Evolutionary conservation across 2,888 invertebrate genomes (phyloP).

Genomic region (Nomada goodeniana): DNA sequence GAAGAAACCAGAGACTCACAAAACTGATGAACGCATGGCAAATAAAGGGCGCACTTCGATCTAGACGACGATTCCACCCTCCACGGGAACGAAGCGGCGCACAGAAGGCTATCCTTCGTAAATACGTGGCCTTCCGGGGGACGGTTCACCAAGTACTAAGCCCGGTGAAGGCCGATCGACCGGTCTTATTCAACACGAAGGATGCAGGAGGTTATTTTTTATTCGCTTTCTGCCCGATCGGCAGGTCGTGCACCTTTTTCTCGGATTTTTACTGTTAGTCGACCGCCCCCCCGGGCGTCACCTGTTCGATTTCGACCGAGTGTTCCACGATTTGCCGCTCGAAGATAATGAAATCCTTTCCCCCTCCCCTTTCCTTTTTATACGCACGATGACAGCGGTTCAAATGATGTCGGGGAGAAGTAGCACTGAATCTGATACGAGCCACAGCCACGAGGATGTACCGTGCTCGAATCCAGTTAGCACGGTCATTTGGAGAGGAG

Average conservation of each 20-base stretch:
- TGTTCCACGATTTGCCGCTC: conserved; percentile 23
- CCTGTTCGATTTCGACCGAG: conserved; percentile 60
- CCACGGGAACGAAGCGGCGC: not conserved
- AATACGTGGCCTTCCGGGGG: conserved; percentile 67
- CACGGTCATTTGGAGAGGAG: conserved; percentile 15
- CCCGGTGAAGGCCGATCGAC: conserved; percentile 71
- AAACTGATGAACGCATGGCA: conserved; percentile 25
- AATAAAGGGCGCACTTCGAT: not conserved
- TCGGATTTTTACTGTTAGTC: conserved; percentile 77
- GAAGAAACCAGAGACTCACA: conserved; percentile 39
- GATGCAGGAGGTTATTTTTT: conserved; percentile 59
- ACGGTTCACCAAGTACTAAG: conserved; percentile 78
- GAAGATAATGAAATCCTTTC: conserved; percentile 5
- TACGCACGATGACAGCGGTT: not conserved
- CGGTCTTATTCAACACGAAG: conserved; percentile 75
- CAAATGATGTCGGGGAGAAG: not conserved
- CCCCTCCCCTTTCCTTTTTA: not conserved
- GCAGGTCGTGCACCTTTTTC: conserved; percentile 57
- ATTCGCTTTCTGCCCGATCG: conserved; percentile 54
- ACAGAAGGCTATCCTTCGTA: conserved; percentile 13
- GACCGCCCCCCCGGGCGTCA: conserved; percentile 41
- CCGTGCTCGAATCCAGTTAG: conserved; percentile 32
- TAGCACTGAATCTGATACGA: not conserved
- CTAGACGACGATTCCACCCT: conserved; percentile 16
- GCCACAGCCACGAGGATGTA: conserved; percentile 13